Evolutionary conservation across 2,797 vertebrate genomes (phyloP).

Genomic region (Varecia variegata): DNA sequence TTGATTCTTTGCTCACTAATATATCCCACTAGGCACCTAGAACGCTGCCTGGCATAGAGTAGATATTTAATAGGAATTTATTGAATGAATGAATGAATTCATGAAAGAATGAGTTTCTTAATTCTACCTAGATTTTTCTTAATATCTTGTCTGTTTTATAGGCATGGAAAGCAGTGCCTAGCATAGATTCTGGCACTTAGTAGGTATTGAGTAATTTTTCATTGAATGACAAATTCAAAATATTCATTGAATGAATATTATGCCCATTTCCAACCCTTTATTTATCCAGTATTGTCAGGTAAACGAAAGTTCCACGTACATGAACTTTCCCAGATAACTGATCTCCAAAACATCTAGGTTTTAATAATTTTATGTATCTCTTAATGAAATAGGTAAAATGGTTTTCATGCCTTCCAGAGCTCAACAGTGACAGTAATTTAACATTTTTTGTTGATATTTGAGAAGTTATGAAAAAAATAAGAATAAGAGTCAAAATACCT

Average conservation of each 20-base stretch:
- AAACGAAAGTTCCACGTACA: background rate
- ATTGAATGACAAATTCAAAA: background rate
- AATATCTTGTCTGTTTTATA: constrained; percentile 3
- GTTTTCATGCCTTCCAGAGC: background rate
- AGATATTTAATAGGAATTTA: background rate
- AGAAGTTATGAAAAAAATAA: background rate
- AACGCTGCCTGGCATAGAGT: background rate
- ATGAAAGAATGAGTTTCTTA: background rate
- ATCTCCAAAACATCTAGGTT: background rate
- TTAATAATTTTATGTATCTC: constrained; percentile 23
- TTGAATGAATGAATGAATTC: background rate
- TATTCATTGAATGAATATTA: constrained; percentile 31
- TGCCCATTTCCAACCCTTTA: background rate
- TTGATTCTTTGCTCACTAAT: background rate
- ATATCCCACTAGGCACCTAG: background rate
- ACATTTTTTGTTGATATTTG: constrained; percentile 15
- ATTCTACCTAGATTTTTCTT: background rate
- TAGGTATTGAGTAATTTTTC: constrained; percentile 12
- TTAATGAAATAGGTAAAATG: constrained; percentile 33
- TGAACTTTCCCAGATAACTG: constrained; percentile 24
- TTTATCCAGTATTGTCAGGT: constrained; percentile 1
- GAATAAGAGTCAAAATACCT: background rate
- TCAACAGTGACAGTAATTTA: constrained; percentile 18
- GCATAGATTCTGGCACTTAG: background rate
- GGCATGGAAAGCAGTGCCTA: background rate